Base-by-base conservation (phyloP, 2,888 invertebrate species). In the Heliconius charithonia region DNA sequence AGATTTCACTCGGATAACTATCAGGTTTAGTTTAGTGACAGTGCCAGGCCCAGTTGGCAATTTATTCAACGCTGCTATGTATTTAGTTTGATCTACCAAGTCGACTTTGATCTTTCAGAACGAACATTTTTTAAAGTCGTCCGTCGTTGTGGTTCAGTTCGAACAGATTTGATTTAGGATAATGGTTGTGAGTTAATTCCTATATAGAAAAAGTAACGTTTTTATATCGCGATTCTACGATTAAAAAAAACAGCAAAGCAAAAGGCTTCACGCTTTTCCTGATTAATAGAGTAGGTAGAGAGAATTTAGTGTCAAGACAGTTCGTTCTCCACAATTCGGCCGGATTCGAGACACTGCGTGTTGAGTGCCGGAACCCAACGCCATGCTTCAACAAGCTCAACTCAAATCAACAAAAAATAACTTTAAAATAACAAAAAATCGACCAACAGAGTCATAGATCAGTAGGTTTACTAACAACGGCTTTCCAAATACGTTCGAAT, bases 1-100 rank as follows among this genome's bases (percentile, higher is more conserved):
- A 87, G 89, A 90, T 93, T 93, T 92, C 91, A 89, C 91, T 85
- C 83, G 85, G 90, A 90, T 89, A 84, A 81, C 85, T 86, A 91
- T 91, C 90, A 88, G 84, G 88, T 88, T 87, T 83, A 85, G 87
- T 88, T 87, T 84, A 85, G 85, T 78, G 80, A 81, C 86, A 83
- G 87, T 88, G 91, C 90, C 89, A 90, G 89, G 83, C 84, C 87
- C 84, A 87, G 86, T 90, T 91, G 92, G 89, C 90, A 91, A 87
- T 91, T 89, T 88, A 87, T 88, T 86, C 83, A 80, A 75, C 75
- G 78, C 76, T 79, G 66, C 65, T 78, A 59, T 81, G 69, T 66
- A 75, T 79, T 77, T 74, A 76, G 75, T 78, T 65, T 78, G 67
- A 69, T 74, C 65, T 51, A 51, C 19, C 45, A n/a, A n/a, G 59